A percentile compares a stretch with the other conserved stretches of the same genome.
These are phyloP conservation scores for Ptychodera flava DNA, from an alignment of 35 echinoderm and acorn worm genomes.

Conservation along the genomic window DNA sequence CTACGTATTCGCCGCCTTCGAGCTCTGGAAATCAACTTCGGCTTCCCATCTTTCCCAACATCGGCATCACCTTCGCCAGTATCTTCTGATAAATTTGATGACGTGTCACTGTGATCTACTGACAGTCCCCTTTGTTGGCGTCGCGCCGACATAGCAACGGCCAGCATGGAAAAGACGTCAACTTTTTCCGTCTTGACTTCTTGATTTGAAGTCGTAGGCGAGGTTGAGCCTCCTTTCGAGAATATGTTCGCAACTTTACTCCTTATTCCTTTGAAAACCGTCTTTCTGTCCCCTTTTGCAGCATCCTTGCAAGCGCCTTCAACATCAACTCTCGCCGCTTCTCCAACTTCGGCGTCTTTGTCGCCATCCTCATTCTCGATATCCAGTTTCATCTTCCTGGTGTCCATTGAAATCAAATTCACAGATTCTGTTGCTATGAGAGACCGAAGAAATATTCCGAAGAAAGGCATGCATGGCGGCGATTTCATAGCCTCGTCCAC, in stretches of 20 bases:
- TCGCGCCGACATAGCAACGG: not conserved
- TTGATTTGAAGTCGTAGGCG: too few relatives aligned
- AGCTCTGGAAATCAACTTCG: not conserved
- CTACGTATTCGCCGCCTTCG: not conserved
- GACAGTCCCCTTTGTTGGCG: not conserved
- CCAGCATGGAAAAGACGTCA: not conserved
- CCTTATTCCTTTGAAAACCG: not conserved
- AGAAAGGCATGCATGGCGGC: not conserved
- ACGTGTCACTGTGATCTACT: not conserved
- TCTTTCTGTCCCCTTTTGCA: not conserved
- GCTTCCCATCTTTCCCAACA: not conserved
- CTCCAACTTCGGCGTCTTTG: not conserved
- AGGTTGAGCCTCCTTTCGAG: not conserved
- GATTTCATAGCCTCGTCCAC: not conserved
- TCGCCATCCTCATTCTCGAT: not conserved
- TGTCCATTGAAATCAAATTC: not conserved
- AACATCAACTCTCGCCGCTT: not conserved
- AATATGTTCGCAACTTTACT: not conserved
- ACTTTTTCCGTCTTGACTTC: not conserved
- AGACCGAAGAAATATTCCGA: not conserved
- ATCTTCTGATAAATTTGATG: not conserved
- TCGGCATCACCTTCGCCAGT: not conserved
- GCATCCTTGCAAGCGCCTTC: not conserved
- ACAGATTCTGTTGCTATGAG: not conserved
- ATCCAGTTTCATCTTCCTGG: not conserved